Base-by-base conservation (phyloP, 2,113 vertebrate species). In the Cichladusa arquata region DNA sequence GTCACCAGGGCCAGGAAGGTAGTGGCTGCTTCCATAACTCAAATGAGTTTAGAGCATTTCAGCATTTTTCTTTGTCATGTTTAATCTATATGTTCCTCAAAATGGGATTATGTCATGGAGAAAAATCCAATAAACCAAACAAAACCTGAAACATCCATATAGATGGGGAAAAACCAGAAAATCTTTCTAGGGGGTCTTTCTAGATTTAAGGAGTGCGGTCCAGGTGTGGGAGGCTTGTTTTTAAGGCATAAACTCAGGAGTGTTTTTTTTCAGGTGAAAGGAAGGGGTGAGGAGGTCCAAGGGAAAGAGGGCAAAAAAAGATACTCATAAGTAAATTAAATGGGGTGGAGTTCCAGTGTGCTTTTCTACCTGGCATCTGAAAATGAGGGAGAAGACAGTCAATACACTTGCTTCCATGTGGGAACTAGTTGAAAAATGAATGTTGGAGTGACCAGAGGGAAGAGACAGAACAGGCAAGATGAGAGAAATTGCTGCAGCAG, bases 21-120 rank as follows among this genome's bases (percentile, higher is more conserved):
- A 76, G 28, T 23, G 19, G 22, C 74, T 91, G 62, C 67, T 93
- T 50, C 54, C 58, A 7, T 56, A 84, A 81, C 28, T 86, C 60
- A 40, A 51, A 89, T 44, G 80, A 79, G 16, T 78, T 88, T 81
- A 88, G 6, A 42, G 76, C 36, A 56, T 38, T 73, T 8, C 23
- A 81, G 57, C 45, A n/a, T 88, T 93, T 81, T 78, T 93, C 90
- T 85, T 61, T 26, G 69, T 72, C 50, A 17, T 56, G 9, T 51
- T 83, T 87, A 90, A 93, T 81, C 33, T 64, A 13, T 8, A 5
- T 47, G 45, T 56, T 66, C 25, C 56, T 90, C 40, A 33, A 64
- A 81, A 86, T 47, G 61, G 57, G 48, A 60, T 86, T 42, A 47
- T 12, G 54, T 48, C 14, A 62, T 34, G 24, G 34, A 58, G 50